These are phyloP conservation scores for Halcyon chelicuti DNA, from an alignment of 2,797 vertebrate species.

Conservation along the genomic window DNA sequence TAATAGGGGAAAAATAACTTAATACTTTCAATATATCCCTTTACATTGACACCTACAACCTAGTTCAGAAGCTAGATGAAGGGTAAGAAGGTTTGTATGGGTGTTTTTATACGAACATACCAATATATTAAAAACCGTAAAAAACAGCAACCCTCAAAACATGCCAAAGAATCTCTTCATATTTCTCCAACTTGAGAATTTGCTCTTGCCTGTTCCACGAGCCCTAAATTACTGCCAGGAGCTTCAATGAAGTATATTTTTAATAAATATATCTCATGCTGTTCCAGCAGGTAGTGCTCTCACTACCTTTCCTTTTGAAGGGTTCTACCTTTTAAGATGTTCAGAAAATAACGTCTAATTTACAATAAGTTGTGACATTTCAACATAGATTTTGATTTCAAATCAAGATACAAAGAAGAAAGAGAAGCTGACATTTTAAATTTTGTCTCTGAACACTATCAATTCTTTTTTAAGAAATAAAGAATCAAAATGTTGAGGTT, in stretches of 20 bases:
- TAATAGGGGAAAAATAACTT: neutral
- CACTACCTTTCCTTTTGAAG: neutral
- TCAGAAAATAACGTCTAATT: neutral
- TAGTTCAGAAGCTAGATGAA: neutral
- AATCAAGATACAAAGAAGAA: neutral
- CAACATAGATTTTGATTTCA: neutral
- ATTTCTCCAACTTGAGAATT: neutral
- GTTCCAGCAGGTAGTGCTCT: neutral
- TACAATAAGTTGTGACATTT: neutral
- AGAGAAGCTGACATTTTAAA: neutral
- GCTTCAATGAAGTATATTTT: neutral
- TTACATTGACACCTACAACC: neutral
- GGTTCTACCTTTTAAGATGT: neutral
- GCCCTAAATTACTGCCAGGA: neutral
- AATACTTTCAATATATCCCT: neutral
- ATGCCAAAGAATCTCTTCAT: neutral
- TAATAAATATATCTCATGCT: neutral
- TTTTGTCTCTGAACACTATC: neutral
- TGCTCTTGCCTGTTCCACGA: neutral
- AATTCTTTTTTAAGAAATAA: neutral
- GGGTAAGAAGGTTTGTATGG: fast-evolving
- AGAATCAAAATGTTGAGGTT: neutral
- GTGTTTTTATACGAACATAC: fast-evolving
- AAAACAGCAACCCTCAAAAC: fast-evolving
- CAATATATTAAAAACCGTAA: fast-evolving